Conservation (phyloP, 2,113 vertebrate species). For the Helogale parvula region DNA sequence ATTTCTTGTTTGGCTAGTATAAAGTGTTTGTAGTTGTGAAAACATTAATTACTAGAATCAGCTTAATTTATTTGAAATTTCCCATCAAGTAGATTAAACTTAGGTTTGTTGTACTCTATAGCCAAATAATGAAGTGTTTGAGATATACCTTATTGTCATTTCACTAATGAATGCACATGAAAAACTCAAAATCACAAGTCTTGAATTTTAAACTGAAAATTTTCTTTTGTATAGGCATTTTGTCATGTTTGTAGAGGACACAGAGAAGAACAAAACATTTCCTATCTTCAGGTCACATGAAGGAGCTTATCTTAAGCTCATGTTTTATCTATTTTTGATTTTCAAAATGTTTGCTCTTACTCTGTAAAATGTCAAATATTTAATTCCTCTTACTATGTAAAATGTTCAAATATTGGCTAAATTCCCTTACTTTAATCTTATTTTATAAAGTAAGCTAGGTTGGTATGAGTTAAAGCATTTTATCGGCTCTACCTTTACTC, state of each 20-base stretch:
- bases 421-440: not conserved
- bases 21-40: constrained; percentile 21
- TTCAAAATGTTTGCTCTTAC: not conserved
- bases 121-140: not conserved
- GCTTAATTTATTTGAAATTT: constrained; percentile 23
- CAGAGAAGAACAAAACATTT: constrained; percentile 22
- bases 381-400: not conserved
- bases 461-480: not conserved
- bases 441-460: not conserved
- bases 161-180: not conserved
- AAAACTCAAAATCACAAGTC: constrained; percentile 11
- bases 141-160: not conserved
- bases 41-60: constrained; percentile 16
- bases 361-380: not conserved
- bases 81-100: not conserved
- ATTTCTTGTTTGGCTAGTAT: constrained; percentile 23
- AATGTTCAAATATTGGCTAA: not conserved
- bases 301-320: not conserved
- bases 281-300: constrained; percentile 5
- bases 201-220: constrained; percentile 14
- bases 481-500: not conserved
- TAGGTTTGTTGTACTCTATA: not conserved
- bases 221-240: not conserved
- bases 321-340: constrained; percentile 1
- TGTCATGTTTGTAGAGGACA: not conserved